A percentile compares a stretch with the other conserved stretches of the same genome.
Evolutionary conservation across 2,113 vertebrate species (phyloP).

Genomic region (Elephas maximus): DNA sequence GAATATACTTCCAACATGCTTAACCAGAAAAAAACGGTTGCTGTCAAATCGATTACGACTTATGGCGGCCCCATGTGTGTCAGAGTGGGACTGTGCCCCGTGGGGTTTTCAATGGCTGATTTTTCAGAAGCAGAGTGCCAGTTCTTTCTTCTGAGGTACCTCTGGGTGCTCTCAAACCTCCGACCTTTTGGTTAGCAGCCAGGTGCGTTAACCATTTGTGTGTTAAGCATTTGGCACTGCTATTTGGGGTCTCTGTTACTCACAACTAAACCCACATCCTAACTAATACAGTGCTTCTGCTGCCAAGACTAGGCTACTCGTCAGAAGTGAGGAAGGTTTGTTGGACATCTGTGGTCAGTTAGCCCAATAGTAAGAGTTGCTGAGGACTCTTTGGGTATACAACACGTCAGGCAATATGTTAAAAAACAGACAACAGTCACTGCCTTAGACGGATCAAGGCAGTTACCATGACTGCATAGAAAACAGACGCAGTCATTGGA

Average conservation of each 20-base stretch:
- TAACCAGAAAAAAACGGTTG: neutral
- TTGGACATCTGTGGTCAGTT: neutral
- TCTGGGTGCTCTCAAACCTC: neutral
- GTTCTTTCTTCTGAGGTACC: neutral
- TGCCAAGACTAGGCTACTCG: neutral
- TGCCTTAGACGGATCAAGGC: neutral
- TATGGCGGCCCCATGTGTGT: neutral
- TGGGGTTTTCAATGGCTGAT: neutral
- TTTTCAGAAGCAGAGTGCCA: neutral
- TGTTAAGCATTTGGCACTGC: neutral
- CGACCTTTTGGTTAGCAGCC: neutral
- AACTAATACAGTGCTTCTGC: neutral
- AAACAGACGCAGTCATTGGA: neutral
- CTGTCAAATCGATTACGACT: neutral
- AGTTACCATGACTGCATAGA: fast-evolving
- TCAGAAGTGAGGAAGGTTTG: neutral
- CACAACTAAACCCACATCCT: neutral
- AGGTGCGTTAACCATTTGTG: neutral
- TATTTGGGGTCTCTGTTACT: neutral
- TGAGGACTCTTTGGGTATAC: fast-evolving
- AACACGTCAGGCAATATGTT: neutral
- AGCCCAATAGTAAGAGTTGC: too few relatives aligned
- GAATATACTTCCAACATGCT: neutral
- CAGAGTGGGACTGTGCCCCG: neutral
- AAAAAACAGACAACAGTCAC: neutral